Conservation (phyloP, 1,140 invertebrate genomes). For the Neodiprion virginianus region DNA sequence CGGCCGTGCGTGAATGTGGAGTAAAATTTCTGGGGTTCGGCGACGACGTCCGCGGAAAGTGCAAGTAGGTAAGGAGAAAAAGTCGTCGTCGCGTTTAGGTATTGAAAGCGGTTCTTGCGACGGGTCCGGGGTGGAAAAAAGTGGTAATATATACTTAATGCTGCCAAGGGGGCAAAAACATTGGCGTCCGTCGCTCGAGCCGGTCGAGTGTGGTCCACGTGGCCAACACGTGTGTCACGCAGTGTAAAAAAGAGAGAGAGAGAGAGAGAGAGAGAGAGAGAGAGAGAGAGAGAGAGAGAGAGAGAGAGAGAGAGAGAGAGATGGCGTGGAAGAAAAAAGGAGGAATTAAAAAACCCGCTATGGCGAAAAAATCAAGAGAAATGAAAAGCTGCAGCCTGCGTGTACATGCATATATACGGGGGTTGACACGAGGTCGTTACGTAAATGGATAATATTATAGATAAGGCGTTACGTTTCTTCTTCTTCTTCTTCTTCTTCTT, state of each 20-base stretch:
- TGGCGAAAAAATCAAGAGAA: slow-evolving; percentile 9
- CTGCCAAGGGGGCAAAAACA: slow-evolving; percentile 19
- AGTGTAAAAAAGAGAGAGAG: slow-evolving; percentile 1
- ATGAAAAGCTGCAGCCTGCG: background rate
- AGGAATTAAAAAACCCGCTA: background rate
- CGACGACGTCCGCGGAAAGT: too few relatives aligned
- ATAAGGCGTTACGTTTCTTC: background rate
- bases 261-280: slow-evolving; percentile 1
- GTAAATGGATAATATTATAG: background rate
- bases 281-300: background rate
- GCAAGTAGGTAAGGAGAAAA: too few relatives aligned
- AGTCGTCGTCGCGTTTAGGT: too few relatives aligned
- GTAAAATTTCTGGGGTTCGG: too few relatives aligned
- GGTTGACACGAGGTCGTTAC: slow-evolving; percentile 19
- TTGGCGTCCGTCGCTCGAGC: slow-evolving; percentile 13
- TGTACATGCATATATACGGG: slow-evolving; percentile 21
- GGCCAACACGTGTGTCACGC: slow-evolving; percentile 20
- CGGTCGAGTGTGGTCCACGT: slow-evolving; percentile 23
- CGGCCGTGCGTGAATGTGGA: too few relatives aligned
- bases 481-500: too few relatives aligned
- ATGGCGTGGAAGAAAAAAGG: background rate
- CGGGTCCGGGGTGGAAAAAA: background rate
- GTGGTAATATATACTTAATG: slow-evolving; percentile 17
- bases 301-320: background rate
- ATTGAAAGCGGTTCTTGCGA: background rate